Evolutionary conservation across 2,888 invertebrate genomes (phyloP), one percentile per base, ranked within the genome.

Genomic region (Diachrysia chrysitis): DNA sequence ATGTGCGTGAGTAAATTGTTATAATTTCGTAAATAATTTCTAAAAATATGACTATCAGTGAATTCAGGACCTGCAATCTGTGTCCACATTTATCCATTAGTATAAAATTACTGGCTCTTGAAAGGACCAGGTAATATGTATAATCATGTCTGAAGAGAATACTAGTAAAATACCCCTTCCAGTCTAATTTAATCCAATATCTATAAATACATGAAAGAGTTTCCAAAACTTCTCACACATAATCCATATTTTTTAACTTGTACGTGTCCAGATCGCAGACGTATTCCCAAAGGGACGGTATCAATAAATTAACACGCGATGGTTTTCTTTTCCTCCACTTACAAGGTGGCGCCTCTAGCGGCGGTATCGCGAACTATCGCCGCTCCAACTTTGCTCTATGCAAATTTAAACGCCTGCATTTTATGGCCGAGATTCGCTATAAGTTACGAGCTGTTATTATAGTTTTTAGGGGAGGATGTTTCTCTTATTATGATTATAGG

Each of bases 341-440:
- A 64, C 35, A 58, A 19, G 58, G 65, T 55, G 61, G 71, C 77
- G 71, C 75, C 78, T 66, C 65, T 60, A 66, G 69, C 76, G 77
- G 77, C 72, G 58, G 61, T 75, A 64, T 75, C 69, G 73, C 79
- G 76, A 87, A 84, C 89, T 88, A 88, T 86, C 85, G 76, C 81
- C 57, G 69, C 65, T 67, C 81, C 75, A 77, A 80, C 78, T 82
- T 81, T 78, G 85, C 82, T 88, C 84, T 89, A 91, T 90, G 91
- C 89, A 90, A 90, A 91, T 89, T 85, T 85, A 83, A 84, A 81
- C 88, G 85, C 83, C 87, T 90, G 91, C 90, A 79, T 89, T 90
- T 90, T 90, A 90, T 88, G 71, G 84, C 78, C 78, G 65, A 74
- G 74, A 81, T 84, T 86, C 83, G 69, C 71, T 67, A 58, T 72